phyloP scores from a whole-genome alignment of 2,888 invertebrate genomes.

The Agrotis puta region DNA sequence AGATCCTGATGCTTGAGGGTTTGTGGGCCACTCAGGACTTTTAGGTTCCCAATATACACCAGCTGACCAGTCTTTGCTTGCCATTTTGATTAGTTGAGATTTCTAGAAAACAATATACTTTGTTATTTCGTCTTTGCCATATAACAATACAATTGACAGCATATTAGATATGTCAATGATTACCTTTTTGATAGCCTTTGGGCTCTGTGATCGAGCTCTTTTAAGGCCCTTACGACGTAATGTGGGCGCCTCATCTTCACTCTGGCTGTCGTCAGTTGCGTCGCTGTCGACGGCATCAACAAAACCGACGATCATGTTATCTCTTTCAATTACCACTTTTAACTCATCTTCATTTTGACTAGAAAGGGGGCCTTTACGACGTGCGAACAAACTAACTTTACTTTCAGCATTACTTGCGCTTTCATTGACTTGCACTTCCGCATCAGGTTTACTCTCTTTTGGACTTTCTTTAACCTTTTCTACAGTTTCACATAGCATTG shows the following conservation, averaged over 20 bases:
- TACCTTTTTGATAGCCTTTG: slow-evolving; percentile 79
- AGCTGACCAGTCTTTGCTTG: slow-evolving; percentile 85
- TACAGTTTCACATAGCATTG: slow-evolving; percentile 62
- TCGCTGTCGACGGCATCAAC: slow-evolving; percentile 85
- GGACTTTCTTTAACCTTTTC: slow-evolving; percentile 60
- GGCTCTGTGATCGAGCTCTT: slow-evolving; percentile 78
- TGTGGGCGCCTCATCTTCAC: slow-evolving; percentile 76
- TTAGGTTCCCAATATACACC: slow-evolving; percentile 87
- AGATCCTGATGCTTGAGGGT: slow-evolving; percentile 71
- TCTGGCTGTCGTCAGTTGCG: slow-evolving; percentile 81
- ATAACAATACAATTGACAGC: not conserved
- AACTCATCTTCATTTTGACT: slow-evolving; percentile 81
- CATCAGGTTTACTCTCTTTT: slow-evolving; percentile 41
- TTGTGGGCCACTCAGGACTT: slow-evolving; percentile 82
- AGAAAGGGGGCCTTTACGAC: slow-evolving; percentile 75
- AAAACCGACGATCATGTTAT: slow-evolving; percentile 88
- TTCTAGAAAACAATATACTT: slow-evolving; percentile 68
- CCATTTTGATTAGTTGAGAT: slow-evolving; percentile 82
- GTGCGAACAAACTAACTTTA: slow-evolving; percentile 73
- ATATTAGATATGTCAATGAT: slow-evolving; percentile 19
- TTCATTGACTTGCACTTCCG: slow-evolving; percentile 40
- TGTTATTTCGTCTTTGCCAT: not conserved
- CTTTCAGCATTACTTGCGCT: slow-evolving; percentile 55
- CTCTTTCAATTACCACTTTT: slow-evolving; percentile 87
- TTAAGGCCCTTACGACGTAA: slow-evolving; percentile 76